Evolutionary conservation across 2,113 vertebrate species (phyloP).

Genomic region (Pluvianellus socialis): DNA sequence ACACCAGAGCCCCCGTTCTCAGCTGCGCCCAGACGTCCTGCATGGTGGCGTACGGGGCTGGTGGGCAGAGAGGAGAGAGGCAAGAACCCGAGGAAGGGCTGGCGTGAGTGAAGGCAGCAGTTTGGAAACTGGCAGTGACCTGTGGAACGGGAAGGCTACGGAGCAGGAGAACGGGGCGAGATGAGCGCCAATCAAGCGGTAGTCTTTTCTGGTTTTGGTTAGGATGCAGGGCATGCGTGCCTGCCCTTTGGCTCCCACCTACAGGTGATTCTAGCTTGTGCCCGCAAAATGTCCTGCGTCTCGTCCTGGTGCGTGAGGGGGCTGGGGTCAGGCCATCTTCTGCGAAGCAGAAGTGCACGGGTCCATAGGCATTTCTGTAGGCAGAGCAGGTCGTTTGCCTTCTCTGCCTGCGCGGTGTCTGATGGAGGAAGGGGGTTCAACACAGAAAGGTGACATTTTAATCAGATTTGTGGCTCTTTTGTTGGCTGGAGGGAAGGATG

Average conservation of each 20-base stretch:
- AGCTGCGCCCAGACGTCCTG: not conserved
- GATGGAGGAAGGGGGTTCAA: not conserved
- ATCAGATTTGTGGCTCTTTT: not conserved
- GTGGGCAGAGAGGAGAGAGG: not conserved
- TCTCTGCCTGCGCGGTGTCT: not conserved
- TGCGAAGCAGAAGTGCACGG: not conserved
- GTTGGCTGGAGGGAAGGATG: not conserved
- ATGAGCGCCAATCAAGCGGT: accelerated
- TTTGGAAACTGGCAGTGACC: not conserved
- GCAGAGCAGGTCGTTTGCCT: not conserved
- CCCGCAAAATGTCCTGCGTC: not conserved
- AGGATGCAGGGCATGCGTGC: not conserved
- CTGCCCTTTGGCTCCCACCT: not conserved
- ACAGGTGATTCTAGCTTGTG: accelerated
- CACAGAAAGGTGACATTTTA: not conserved
- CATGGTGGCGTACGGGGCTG: not conserved
- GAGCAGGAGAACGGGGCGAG: accelerated
- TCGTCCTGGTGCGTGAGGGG: not conserved
- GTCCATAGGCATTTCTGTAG: not conserved
- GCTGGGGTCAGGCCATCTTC: not conserved
- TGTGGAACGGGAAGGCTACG: accelerated
- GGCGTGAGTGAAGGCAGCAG: not conserved
- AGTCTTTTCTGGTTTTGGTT: not conserved
- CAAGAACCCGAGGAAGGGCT: not conserved
- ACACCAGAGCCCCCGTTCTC: too few species aligned